Conservation (phyloP, 2,888 invertebrate species). For the Rugalucina vietnamica region DNA sequence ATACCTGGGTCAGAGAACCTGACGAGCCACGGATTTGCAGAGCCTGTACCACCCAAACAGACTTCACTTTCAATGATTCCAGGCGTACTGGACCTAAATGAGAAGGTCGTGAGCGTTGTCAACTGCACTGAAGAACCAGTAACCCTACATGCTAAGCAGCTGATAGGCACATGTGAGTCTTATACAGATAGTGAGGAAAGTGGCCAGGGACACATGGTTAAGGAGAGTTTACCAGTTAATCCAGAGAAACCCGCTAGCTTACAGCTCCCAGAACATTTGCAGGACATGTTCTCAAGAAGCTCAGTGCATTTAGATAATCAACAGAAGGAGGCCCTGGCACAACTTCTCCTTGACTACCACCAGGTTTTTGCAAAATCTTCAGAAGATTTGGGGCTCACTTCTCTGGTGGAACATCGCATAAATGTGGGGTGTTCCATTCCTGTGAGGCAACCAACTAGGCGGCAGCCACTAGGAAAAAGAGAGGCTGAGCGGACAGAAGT, state of each 20-base stretch:
- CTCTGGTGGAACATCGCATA: slow-evolving; percentile 31
- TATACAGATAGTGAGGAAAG: not conserved
- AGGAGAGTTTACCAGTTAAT: not conserved
- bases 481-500: slow-evolving; percentile 36
- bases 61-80: not conserved
- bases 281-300: not conserved
- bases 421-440: slow-evolving; percentile 34
- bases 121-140: slow-evolving; percentile 3
- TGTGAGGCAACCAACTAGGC: slow-evolving; percentile 33
- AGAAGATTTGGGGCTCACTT: not conserved
- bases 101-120: not conserved
- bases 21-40: not conserved
- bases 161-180: not conserved
- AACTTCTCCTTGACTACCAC: not conserved
- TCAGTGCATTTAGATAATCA: not conserved
- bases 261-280: slow-evolving; percentile 1
- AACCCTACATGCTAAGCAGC: not conserved
- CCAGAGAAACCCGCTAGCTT: not conserved
- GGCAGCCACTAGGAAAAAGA: slow-evolving; percentile 31
- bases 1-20: slow-evolving; percentile 11
- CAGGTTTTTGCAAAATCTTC: slow-evolving; percentile 3
- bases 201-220: not conserved
- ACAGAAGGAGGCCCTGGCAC: no score
- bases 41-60: not conserved
- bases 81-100: not conserved